Evolutionary conservation across 2,113 vertebrate species (phyloP).

Genomic region (Hemiscyllium ocellatum): DNA sequence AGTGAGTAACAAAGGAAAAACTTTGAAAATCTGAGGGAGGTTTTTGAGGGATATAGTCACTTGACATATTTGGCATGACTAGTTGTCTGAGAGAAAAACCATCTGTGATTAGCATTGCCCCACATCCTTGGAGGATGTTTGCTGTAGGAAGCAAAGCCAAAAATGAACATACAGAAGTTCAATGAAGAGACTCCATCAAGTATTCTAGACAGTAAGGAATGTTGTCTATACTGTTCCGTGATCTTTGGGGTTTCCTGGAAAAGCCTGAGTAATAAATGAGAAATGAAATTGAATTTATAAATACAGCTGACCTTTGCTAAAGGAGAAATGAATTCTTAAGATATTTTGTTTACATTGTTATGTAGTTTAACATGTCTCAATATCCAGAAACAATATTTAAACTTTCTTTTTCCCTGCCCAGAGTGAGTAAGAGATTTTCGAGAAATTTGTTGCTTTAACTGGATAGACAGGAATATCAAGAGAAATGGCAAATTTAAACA

Average conservation of each 20-base stretch:
- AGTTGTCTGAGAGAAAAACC: slow-evolving; percentile 31
- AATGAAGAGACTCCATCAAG: background rate
- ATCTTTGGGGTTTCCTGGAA: slow-evolving; percentile 18
- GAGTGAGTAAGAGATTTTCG: background rate
- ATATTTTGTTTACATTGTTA: background rate
- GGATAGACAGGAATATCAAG: background rate
- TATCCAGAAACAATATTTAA: background rate
- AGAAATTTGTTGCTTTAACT: background rate
- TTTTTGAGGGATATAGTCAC: background rate
- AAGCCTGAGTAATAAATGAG: background rate
- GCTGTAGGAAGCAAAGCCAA: slow-evolving; percentile 16
- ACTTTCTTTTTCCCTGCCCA: background rate
- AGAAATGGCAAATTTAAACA: background rate
- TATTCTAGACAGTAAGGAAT: slow-evolving; percentile 31
- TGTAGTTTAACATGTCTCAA: background rate
- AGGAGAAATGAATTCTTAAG: slow-evolving; percentile 7
- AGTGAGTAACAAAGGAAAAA: slow-evolving; percentile 26
- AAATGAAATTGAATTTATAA: background rate
- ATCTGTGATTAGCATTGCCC: slow-evolving; percentile 19
- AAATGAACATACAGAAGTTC: background rate
- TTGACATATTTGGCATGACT: slow-evolving; percentile 17
- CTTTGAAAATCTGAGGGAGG: background rate
- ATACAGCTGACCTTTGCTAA: background rate
- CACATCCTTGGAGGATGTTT: slow-evolving; percentile 10
- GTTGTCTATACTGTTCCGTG: background rate